Conservation (phyloP, 1,140 invertebrate genomes). For the Chironomus striatipennis region DNA sequence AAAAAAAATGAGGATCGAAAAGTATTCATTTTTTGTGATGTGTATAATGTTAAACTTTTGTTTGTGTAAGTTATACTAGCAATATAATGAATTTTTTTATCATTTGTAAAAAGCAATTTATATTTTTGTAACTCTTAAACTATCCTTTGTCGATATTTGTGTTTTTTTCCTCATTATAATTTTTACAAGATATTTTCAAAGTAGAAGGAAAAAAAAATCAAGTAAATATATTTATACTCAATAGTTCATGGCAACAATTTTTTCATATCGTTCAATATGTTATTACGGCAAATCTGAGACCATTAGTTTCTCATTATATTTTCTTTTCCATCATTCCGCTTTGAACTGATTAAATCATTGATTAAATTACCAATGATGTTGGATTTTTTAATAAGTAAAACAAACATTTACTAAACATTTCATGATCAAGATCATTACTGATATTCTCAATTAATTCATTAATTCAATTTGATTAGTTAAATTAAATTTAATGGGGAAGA, state of each 20-base stretch:
- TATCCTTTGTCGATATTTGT: constrained; percentile 7
- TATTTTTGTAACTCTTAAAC: constrained; percentile 14
- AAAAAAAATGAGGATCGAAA: neutral
- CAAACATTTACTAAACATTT: constrained; percentile 14
- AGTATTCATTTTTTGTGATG: neutral
- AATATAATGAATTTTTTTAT: neutral
- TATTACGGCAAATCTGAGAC: neutral
- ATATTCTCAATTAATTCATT: too few relatives aligned
- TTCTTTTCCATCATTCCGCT: neutral
- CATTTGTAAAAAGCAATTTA: neutral
- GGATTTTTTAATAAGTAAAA: neutral
- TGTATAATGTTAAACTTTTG: neutral
- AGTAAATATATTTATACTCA: constrained; percentile 6
- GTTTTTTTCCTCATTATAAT: neutral
- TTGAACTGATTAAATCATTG: neutral
- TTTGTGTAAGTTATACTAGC: neutral
- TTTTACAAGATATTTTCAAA: too few relatives aligned
- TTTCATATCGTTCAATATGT: neutral
- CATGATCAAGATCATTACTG: too few relatives aligned
- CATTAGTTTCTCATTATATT: neutral
- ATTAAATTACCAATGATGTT: too few relatives aligned
- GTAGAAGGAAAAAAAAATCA: neutral
- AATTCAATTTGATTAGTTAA: too few relatives aligned
- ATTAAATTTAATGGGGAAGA: too few relatives aligned
- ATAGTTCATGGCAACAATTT: constrained; percentile 13